Evolutionary conservation across 2,888 invertebrate genomes (phyloP).

Genomic region (Ecliptopera silaceata): DNA sequence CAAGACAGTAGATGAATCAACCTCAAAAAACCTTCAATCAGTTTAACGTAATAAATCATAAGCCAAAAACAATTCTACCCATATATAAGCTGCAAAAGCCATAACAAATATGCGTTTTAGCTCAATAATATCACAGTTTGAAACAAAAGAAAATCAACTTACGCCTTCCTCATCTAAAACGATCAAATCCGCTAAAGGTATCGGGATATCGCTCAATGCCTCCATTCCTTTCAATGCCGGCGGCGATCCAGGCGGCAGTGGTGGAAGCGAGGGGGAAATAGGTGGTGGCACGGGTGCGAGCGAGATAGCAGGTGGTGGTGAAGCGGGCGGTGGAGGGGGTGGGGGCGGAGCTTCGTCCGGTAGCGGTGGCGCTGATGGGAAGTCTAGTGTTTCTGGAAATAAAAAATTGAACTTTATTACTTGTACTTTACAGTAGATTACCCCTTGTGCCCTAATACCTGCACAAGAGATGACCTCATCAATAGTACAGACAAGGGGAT

Average conservation of each 20-base stretch:
- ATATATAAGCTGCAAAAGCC: no score
- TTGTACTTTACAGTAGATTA: neutral
- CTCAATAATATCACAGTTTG: no score
- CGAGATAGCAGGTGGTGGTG: constrained; percentile 43
- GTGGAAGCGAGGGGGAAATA: constrained; percentile 31
- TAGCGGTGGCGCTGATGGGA: constrained; percentile 72
- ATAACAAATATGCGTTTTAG: no score
- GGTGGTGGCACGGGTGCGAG: constrained; percentile 37
- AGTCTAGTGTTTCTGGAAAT: constrained; percentile 59
- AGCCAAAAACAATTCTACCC: no score
- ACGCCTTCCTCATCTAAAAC: constrained; percentile 60
- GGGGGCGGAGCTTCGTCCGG: constrained; percentile 72
- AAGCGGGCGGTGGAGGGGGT: constrained; percentile 59
- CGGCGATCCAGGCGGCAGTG: constrained; percentile 24
- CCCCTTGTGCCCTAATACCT: no score
- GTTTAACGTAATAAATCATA: no score
- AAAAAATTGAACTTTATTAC: neutral
- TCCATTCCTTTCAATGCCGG: constrained; percentile 39
- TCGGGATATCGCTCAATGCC: constrained; percentile 60
- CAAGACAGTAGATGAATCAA: no score
- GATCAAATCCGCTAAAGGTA: constrained; percentile 54
- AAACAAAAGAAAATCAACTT: constrained; percentile 29
- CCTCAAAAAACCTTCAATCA: no score
- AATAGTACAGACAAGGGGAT: no score
- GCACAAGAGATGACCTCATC: no score